Conservation (phyloP, 2,113 vertebrate species). For the Lota lota region DNA sequence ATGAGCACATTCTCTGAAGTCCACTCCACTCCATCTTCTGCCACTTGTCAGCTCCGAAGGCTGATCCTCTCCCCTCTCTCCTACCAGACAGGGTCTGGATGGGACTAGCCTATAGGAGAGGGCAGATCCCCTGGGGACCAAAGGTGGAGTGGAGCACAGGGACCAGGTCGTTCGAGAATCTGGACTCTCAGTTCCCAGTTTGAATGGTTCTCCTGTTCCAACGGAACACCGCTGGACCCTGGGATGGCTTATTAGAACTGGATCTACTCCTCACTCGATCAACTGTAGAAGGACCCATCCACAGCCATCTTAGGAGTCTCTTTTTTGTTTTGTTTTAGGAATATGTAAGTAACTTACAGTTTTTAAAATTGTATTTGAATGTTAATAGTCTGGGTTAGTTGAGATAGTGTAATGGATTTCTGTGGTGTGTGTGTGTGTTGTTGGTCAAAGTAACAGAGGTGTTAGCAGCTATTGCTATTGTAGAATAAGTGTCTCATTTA, state of each 20-base stretch:
- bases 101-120: constrained; percentile 50
- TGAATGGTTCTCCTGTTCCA: constrained; percentile 63
- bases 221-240: constrained; percentile 37
- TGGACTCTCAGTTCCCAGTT: constrained; percentile 19
- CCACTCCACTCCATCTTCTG: constrained; percentile 9
- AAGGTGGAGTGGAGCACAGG: constrained; percentile 74
- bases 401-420: too few species aligned
- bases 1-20: background rate
- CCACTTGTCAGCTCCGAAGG: background rate
- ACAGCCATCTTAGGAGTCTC: constrained; percentile 31
- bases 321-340: constrained; percentile 14
- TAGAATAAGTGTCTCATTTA: too few species aligned
- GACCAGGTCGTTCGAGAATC: constrained; percentile 43
- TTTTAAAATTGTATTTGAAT: background rate
- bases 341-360: constrained; percentile 64
- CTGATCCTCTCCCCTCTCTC: too few species aligned
- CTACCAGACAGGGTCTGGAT: background rate
- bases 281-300: constrained; percentile 47
- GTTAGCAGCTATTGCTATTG: too few species aligned
- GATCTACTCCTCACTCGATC: constrained; percentile 48
- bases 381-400: too few species aligned
- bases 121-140: constrained; percentile 65
- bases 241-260: constrained; percentile 66
- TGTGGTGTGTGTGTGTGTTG: background rate
- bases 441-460: background rate